Evolutionary conservation across 2,888 invertebrate genomes (phyloP).

Genomic region (Drosophila atripex): DNA sequence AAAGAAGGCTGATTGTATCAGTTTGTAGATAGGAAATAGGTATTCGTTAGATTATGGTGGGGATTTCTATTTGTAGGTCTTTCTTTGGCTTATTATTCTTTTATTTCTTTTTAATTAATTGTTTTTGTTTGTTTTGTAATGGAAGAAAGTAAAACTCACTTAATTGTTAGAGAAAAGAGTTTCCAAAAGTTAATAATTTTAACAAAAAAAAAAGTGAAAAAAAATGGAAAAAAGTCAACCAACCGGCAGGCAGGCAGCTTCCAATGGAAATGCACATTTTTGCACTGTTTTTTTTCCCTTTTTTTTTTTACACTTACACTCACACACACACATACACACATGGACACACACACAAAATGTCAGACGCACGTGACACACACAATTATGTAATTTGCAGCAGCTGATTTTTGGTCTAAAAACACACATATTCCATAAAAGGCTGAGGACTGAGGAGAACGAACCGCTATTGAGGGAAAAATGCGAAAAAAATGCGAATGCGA

Average conservation of each 20-base stretch:
- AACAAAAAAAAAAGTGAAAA: neutral
- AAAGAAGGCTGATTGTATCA: neutral
- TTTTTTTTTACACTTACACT: no score
- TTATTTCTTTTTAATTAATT: neutral
- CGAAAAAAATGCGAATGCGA: conserved; percentile 3
- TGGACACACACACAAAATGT: neutral
- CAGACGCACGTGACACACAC: conserved; percentile 32
- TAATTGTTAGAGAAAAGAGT: no score
- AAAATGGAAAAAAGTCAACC: neutral
- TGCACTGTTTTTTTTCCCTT: neutral
- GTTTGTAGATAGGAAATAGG: neutral
- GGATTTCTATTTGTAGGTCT: neutral
- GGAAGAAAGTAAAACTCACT: neutral
- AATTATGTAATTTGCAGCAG: conserved; percentile 42
- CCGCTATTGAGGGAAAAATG: neutral
- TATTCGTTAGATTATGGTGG: neutral
- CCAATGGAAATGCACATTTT: neutral
- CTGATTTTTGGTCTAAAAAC: conserved; percentile 10
- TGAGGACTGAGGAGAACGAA: neutral
- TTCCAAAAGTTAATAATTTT: neutral
- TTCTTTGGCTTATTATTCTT: neutral
- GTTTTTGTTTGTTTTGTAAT: no score
- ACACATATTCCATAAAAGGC: conserved; percentile 1
- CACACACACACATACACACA: neutral
- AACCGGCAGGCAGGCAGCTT: neutral